These are phyloP conservation scores for Gallinago jamesoni DNA, from an alignment of 2,113 vertebrate species.

Conservation along the genomic window DNA sequence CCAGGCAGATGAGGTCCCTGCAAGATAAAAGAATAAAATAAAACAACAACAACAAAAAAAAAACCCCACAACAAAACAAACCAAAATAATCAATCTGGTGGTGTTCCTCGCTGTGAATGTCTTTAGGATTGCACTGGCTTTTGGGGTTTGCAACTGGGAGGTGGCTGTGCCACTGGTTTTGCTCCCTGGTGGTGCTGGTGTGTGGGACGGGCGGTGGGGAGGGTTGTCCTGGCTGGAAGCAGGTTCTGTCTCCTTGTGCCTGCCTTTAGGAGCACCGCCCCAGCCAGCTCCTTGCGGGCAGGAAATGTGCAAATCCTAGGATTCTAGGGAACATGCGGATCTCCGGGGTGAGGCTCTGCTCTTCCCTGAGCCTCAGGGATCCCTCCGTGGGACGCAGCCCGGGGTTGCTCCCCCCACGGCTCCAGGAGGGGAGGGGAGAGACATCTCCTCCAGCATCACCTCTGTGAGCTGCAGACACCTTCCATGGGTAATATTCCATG, in stretches of 20 bases:
- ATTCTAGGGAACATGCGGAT: background rate
- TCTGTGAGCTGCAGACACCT: accelerated
- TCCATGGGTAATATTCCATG: accelerated
- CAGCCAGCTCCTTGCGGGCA: background rate
- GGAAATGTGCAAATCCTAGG: too few relatives aligned
- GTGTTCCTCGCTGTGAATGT: background rate
- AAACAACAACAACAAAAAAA: too few relatives aligned
- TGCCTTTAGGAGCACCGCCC: background rate
- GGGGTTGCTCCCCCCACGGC: accelerated
- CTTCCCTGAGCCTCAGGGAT: background rate
- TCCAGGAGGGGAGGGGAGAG: background rate
- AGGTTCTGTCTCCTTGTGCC: accelerated
- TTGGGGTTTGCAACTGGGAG: background rate
- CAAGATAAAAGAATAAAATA: background rate
- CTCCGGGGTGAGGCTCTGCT: background rate
- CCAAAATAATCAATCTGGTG: background rate
- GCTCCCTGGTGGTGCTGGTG: accelerated
- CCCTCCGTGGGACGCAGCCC: accelerated
- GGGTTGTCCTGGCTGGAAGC: background rate
- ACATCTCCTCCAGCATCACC: background rate
- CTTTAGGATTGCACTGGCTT: accelerated
- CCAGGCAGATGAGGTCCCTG: accelerated
- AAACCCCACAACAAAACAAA: too few relatives aligned
- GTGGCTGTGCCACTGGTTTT: accelerated
- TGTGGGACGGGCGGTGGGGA: accelerated